Percentiles rank a stretch among this genome's conserved stretches.
Evolutionary conservation across 2,113 vertebrate species (phyloP).

Genomic region (Epinephelus lanceolatus): DNA sequence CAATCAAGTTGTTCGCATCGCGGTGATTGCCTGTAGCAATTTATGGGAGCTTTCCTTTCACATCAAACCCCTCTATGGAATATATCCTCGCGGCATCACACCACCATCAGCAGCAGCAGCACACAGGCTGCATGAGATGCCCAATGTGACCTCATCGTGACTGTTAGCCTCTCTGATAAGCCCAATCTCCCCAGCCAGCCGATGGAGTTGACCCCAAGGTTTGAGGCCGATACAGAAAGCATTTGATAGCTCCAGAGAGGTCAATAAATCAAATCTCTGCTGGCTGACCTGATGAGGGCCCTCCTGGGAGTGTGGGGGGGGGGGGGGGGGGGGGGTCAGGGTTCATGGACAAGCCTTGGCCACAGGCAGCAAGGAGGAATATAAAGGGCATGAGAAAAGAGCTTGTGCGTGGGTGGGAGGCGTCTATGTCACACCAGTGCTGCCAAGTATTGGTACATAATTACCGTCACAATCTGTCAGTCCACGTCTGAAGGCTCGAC

Average conservation of each 20-base stretch:
- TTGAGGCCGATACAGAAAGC: not conserved
- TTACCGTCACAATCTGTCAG: slow-evolving; percentile 12
- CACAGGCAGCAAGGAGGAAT: not conserved
- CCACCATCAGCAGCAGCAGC: not conserved
- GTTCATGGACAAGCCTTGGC: slow-evolving; percentile 9
- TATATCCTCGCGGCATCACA: not conserved
- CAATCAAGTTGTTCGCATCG: slow-evolving; percentile 11
- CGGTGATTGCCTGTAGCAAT: slow-evolving; percentile 10
- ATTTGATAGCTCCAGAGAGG: slow-evolving; percentile 37
- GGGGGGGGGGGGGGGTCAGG: slow-evolving; percentile 1
- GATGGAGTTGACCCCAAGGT: slow-evolving; percentile 56
- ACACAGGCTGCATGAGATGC: not conserved
- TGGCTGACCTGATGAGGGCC: slow-evolving; percentile 37
- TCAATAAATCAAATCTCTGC: slow-evolving; percentile 64
- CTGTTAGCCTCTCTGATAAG: slow-evolving; percentile 46
- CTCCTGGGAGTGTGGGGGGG: not conserved
- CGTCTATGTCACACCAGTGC: not conserved
- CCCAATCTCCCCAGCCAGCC: slow-evolving; percentile 43
- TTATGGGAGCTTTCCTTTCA: slow-evolving; percentile 6
- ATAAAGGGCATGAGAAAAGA: not conserved
- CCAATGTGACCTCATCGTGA: slow-evolving; percentile 28
- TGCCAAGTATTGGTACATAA: slow-evolving; percentile 40
- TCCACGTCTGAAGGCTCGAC: not conserved
- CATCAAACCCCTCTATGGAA: not conserved
- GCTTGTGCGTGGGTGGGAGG: not conserved